Evolutionary conservation across 2,113 vertebrate species (phyloP), one percentile per base, ranked within the genome.

Genomic region (Centropristis striata): DNA sequence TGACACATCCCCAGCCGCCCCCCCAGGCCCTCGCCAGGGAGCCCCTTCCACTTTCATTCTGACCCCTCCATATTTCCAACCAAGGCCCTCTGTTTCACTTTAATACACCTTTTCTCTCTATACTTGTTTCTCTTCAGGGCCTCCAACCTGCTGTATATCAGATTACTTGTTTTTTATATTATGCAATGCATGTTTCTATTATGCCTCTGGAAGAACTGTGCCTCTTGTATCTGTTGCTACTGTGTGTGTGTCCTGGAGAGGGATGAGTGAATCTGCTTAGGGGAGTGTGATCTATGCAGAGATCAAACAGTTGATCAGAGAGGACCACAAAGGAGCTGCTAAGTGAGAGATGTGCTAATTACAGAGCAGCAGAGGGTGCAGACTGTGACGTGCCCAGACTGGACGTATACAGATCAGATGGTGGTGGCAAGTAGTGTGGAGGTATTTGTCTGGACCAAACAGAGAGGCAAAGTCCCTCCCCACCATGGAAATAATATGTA

Each of bases 1-100:
- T 98, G 97, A 97, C 96, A 96, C 96, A 95, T 95, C 97, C 96
- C 96, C 94, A 95, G 95, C 71, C 49, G 13, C 72, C 61, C 86
- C 75, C 69, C 36, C 67, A 65, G 85, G 75, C 81, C 75, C 94
- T 95, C 92, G 92, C 96, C 94, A 95, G 96, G 96, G 95, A 96
- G 94, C 95, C 95, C 95, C 95, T 90, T 93, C 96, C 96, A 94
- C 94, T 93, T 90, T 93, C 57, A 81, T 75, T 77, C 74, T 86
- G 81, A 88, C 90, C 94, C 91, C 85, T 92, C 81, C 85, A 84
- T 89, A 90, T 90, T 86, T 85, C 87, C 85, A 32, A 92, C 86
- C 82, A 92, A 95, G 93, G 92, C 96, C 94, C 95, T 95, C 92
- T 94, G 92, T 95, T 95, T 95, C 93, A 94, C 86, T 87, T 84